Evolutionary conservation across 2,113 vertebrate genomes (phyloP), one percentile per base, ranked within the genome.

Genomic region (Turdus rufiventris): DNA sequence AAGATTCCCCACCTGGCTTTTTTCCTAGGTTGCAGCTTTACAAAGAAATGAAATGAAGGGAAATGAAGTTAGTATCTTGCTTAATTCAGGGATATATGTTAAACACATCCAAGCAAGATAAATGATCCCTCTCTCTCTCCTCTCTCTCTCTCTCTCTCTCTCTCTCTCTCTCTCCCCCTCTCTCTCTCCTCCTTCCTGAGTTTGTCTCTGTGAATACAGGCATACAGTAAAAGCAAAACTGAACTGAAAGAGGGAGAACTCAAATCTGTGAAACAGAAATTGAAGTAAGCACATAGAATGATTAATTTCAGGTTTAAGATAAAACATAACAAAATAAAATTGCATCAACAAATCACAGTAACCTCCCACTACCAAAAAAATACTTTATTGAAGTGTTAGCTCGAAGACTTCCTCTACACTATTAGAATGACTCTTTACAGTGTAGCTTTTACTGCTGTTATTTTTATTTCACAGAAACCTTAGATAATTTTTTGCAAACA

Each of bases 51-150:
- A 71, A 92, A 70, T 87, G 83, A 88, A 91, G 76, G 88, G 17
- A 93, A 93, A 91, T 76, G 85, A 94, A 96, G 89, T 94, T 91
- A 91, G 87, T 79, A 94, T 93, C 93, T 85, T 89, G 87, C 95
- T 95, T 94, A 94, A 95, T 96, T 94, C 89, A 88, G 72, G 93
- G 77, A 91, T 97, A 95, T 91, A 72, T 95, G 94, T 95, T 95
- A 95, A 91, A 90, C 67, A 89, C 31, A 87, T 92, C 78, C 62
- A 88, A 90, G 86, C 48, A 93, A 96, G 89, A 95, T 77, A 96
- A 96, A 95, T 80, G 85, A 94, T 89, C 34, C 18, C 47, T 42
- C 91, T 85, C 86, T 88, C 93, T 81, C 83, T 66, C 16, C 28
- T 43, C 88, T 84, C 82, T 84, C 65, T 74, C 68, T 53, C 68